Evolutionary conservation across 2,888 invertebrate genomes (phyloP), one percentile per base, ranked within the genome.

Genomic region (Eristalis tenax): DNA sequence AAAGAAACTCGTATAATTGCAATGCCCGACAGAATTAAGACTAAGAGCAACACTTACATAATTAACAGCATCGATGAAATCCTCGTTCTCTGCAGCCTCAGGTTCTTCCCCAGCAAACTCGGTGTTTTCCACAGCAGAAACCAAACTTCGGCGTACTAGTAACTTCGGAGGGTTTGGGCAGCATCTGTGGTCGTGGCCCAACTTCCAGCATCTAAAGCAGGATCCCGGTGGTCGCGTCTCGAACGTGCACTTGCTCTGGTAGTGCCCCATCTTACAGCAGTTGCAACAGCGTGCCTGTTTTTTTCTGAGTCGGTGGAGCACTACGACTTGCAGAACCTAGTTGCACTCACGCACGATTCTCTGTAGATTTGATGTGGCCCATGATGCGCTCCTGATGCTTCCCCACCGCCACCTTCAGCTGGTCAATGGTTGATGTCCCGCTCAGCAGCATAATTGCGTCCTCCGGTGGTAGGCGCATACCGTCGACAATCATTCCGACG

Each of bases 121-220:
- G 28, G 15, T 23, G 35, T 61, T 18, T 2, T 71, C 40, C 26
- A 71, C 40, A 61, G 40, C 61, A 71, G 71, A 28, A 40, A 71
- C 57, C 10, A 50, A n/a, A 43, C 43, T 73, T 28, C 56, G 74
- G 64, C 35, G 56, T 65, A 56, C 18, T 18, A 74, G 50, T 22
- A 56, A 4, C 64, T 74, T 74, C 64, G 64, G 74, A 23, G 74
- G 56, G 65, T 74, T 74, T 13, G 23, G 74, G 35, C 74, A 64
- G 10, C 43, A 64, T 64, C 64, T 43, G 64, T 74, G 73, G 40
- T 66, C 66, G 43, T 38, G 43, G n/a, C 66, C 43, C 15, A 40
- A 0, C 26, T 66, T 66, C 13, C 43, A 66, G 15, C 23, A 66
- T 43, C 43, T 43, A 43, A 68, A 43, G 13, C 23, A 43, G 15